phyloP scores from a whole-genome alignment of 2,797 vertebrate genomes.

The Crocidura indochinensis region DNA sequence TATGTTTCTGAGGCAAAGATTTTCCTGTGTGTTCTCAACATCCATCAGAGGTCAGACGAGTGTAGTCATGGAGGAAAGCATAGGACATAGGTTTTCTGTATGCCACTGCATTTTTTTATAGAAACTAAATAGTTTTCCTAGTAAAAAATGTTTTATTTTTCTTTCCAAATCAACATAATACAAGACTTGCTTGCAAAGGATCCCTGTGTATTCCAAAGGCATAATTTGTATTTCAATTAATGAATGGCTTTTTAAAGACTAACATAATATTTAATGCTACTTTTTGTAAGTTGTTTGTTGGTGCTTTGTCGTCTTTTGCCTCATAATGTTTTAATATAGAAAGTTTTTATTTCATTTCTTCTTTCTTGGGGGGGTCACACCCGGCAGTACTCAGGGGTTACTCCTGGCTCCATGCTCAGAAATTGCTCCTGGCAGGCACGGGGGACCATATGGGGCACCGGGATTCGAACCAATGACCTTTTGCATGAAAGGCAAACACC shows the following conservation, averaged over 20 bases:
- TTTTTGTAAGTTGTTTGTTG: not conserved
- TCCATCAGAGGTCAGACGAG: not conserved
- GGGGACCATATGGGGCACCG: too few relatives aligned
- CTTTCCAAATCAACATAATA: not conserved
- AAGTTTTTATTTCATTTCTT: not conserved
- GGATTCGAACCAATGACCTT: too few relatives aligned
- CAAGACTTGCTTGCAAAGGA: not conserved
- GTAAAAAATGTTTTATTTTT: not conserved
- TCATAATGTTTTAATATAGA: not conserved
- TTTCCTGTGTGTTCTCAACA: not conserved
- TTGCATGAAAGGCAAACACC: too few relatives aligned
- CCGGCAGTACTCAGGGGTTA: too few relatives aligned
- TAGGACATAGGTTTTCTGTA: not conserved
- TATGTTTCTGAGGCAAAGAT: not conserved
- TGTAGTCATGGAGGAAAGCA: accelerated
- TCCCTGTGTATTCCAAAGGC: not conserved
- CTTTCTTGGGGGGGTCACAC: too few relatives aligned
- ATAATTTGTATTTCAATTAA: not conserved
- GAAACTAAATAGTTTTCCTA: not conserved
- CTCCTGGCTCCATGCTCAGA: too few relatives aligned
- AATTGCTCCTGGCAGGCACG: too few relatives aligned
- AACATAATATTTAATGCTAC: not conserved
- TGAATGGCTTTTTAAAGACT: not conserved
- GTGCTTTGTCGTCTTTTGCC: not conserved
- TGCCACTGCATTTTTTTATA: not conserved